Evolutionary conservation across 2,113 vertebrate genomes (phyloP), one percentile per base, ranked within the genome.

Genomic region (Brachypodius melanocephalos): DNA sequence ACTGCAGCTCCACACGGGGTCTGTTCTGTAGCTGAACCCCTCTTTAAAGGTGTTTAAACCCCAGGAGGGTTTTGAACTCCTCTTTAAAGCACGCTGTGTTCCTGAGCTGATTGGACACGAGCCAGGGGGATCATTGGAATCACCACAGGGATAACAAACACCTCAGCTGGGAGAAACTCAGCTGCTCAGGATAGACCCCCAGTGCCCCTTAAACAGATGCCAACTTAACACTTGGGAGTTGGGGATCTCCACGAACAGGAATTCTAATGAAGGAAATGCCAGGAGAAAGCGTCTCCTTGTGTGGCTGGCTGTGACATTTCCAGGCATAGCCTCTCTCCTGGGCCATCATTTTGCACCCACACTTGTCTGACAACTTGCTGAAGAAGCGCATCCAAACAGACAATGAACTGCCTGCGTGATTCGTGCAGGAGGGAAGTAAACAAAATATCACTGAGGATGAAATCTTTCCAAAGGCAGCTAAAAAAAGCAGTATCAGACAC

Each of bases 341-440:
- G 89, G 95, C 94, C 80, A 69, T 95, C 77, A 89, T 95, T 95
- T 92, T 95, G 91, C 91, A 94, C 93, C 93, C 87, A 92, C 94
- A 91, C 93, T 95, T 95, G 94, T 97, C 95, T 96, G 96, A 95
- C 94, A 96, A 95, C 91, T 96, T 94, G 94, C 91, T 91, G 93
- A 89, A 92, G 89, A 79, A 84, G 71, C 87, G 91, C 94, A 96
- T 95, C 93, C 86, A 96, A 96, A 96, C 93, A 96, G 90, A 93
- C 90, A 95, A 94, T 46, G 92, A 93, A 85, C 82, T 94, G 91
- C 66, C 87, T 85, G 78, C 81, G 43, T 78, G 91, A 89, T 90
- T 91, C 94, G 91, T 94, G 89, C 84, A 77, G 87, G 74, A 94
- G 78, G 89, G 84, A 90, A 92, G 85, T 93, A 94, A 96, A 94